Evolutionary conservation across 2,888 invertebrate species (phyloP).

Genomic region (Leptinotarsa peninsularis): DNA sequence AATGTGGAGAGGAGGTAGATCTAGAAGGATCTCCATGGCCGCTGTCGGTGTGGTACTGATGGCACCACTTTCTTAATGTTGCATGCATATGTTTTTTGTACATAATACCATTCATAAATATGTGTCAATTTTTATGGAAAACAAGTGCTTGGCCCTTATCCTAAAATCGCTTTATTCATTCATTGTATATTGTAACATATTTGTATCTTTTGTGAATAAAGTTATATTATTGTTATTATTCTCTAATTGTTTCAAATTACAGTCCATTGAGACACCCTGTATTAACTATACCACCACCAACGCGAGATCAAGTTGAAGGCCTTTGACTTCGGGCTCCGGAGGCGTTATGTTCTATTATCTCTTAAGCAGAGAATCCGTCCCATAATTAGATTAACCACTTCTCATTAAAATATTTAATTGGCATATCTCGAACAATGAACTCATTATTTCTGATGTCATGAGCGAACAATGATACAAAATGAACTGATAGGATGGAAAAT

Average conservation of each 20-base stretch:
- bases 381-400: conserved; percentile 5
- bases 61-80: too few relatives aligned
- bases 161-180: too few relatives aligned
- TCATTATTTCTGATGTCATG: conserved; percentile 1
- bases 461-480: not conserved
- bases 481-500: not conserved
- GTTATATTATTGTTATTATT: too few relatives aligned
- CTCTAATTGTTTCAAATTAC: not conserved
- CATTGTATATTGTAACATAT: too few relatives aligned
- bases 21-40: too few relatives aligned
- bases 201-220: too few relatives aligned
- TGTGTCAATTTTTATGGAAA: too few relatives aligned
- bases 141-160: too few relatives aligned
- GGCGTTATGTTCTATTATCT: conserved; percentile 1
- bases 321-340: not conserved
- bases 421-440: conserved; percentile 12
- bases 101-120: too few relatives aligned
- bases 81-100: too few relatives aligned
- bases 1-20: too few relatives aligned
- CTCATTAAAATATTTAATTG: conserved; percentile 11
- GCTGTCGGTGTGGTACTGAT: too few relatives aligned
- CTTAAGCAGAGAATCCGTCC: conserved; percentile 7
- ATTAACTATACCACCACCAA: not conserved
- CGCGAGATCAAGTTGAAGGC: not conserved
- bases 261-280: not conserved